Base-by-base conservation (phyloP, 2,888 invertebrate species). In the Aromia moschata region DNA sequence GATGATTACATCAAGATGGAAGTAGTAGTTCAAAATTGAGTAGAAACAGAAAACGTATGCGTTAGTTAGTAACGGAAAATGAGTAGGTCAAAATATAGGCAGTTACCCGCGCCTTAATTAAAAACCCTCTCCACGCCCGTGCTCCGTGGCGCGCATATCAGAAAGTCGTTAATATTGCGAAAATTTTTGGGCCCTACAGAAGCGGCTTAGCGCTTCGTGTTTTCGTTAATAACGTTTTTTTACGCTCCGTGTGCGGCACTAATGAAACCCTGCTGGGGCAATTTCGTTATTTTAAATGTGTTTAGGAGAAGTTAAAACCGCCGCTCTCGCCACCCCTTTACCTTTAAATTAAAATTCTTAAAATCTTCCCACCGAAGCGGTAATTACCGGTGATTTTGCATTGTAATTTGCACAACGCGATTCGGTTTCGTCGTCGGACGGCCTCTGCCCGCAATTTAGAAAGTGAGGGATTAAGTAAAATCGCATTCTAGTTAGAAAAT, bases 171-270 rank as follows among this genome's bases (percentile, higher is more conserved):
- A 41, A 51, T 31, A 51, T 49, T 43, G 49, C 30, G 15, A 56
- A 56, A 56, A 46, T 43, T 40, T 56, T 33, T 36, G 18, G 11
- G 33, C 16, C 49, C 49, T 37, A 37, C 43, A 56, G 30, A 49
- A 49, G 41, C 41, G 17, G 56, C 43, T 49, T 49, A 49, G 31
- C 43, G 56, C 25, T 56, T 49, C 56, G 49, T 52, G 62, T 65
- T 65, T 59, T 56, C 59, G 63, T 59, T 66, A 66, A 66, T 66
- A 66, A 57, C 62, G 62, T 59, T 66, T 61, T n/a, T 65, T 60
- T 58, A 56, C 65, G 62, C 47, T 56, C 61, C 61, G 61, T 55
- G 37, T 59, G 59, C 20, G 45, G 47, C 61, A 55, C 58, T 66
- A 66, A 66, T 66, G 65, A 63, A 66, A 66, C 51, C n/a, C 55